These are phyloP conservation scores for Rhinopomastus cyanomelas DNA, from an alignment of 2,113 vertebrate species.

Conservation along the genomic window DNA sequence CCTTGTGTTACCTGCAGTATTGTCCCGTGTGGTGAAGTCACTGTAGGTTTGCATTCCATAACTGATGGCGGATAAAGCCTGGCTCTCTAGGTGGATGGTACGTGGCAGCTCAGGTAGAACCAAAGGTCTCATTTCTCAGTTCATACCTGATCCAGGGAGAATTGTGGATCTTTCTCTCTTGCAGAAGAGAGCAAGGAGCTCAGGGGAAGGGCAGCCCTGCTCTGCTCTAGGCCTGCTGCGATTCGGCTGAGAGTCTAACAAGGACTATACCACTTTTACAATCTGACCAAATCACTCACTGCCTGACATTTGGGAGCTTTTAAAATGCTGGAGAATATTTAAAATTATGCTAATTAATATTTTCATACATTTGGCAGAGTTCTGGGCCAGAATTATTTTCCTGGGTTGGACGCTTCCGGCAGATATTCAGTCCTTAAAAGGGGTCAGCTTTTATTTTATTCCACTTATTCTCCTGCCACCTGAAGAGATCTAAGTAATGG, in stretches of 20 bases:
- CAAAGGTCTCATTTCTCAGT: background rate
- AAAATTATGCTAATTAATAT: conserved; percentile 67
- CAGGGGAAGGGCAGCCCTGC: background rate
- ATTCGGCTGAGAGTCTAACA: conserved; percentile 45
- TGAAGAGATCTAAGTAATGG: conserved; percentile 49
- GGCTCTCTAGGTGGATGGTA: background rate
- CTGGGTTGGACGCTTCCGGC: conserved; percentile 34
- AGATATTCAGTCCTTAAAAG: conserved; percentile 44
- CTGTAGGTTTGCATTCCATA: conserved; percentile 13
- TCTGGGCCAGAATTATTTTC: conserved; percentile 48
- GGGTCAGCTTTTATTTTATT: conserved; percentile 7
- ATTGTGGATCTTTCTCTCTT: background rate
- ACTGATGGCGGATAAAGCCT: conserved; percentile 4
- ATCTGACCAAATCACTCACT: conserved; percentile 49
- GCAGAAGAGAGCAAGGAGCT: background rate
- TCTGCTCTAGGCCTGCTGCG: conserved; percentile 46
- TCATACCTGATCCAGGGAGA: background rate
- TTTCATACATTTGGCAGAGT: conserved; percentile 59
- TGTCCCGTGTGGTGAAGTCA: conserved; percentile 1
- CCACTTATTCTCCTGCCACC: conserved; percentile 32
- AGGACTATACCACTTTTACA: background rate
- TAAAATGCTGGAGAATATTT: conserved; percentile 66
- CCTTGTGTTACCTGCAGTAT: background rate
- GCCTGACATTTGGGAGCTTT: conserved; percentile 57
- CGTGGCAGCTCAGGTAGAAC: background rate